These are phyloP conservation scores for Tinea pellionella DNA, from an alignment of 2,888 invertebrate genomes.

Conservation along the genomic window DNA sequence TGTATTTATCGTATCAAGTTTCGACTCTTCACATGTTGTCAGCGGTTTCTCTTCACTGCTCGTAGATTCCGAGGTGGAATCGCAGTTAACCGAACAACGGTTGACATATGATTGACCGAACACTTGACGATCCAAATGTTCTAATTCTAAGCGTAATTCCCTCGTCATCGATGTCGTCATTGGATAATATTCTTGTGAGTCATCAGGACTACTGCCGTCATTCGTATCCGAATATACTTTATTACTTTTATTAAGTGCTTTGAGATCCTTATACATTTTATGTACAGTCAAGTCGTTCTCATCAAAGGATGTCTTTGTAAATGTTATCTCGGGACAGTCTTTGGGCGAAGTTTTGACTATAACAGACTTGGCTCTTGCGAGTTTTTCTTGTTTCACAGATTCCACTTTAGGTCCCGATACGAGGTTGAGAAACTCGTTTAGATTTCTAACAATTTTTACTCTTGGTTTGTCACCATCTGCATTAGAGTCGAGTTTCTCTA, in stretches of 20 bases:
- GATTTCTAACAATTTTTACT: constrained; percentile 77
- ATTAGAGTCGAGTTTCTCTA: constrained; percentile 65
- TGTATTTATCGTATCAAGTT: constrained; percentile 28
- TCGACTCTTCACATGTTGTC: constrained; percentile 27
- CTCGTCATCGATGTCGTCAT: constrained; percentile 90
- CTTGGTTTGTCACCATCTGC: constrained; percentile 46
- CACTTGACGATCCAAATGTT: constrained; percentile 86
- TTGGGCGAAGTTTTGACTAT: constrained; percentile 39
- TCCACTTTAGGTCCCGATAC: constrained; percentile 72
- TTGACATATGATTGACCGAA: constrained; percentile 71
- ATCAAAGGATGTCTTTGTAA: constrained; percentile 46
- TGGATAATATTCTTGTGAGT: constrained; percentile 85
- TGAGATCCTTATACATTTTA: constrained; percentile 31
- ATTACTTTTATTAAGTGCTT: constrained; percentile 29
- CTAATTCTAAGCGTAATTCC: constrained; percentile 83
- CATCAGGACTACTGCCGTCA: constrained; percentile 80
- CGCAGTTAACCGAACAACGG: constrained; percentile 46
- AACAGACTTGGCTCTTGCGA: constrained; percentile 45
- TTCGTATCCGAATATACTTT: constrained; percentile 44
- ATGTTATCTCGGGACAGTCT: constrained; percentile 44
- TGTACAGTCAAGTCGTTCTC: constrained; percentile 31
- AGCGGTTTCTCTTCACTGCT: constrained; percentile 51
- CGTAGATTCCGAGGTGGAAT: constrained; percentile 55
- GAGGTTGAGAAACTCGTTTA: constrained; percentile 87
- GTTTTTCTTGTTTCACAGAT: constrained; percentile 33